phyloP scores from a whole-genome alignment of 1,140 invertebrate species.

The Calephelis nemesis region DNA sequence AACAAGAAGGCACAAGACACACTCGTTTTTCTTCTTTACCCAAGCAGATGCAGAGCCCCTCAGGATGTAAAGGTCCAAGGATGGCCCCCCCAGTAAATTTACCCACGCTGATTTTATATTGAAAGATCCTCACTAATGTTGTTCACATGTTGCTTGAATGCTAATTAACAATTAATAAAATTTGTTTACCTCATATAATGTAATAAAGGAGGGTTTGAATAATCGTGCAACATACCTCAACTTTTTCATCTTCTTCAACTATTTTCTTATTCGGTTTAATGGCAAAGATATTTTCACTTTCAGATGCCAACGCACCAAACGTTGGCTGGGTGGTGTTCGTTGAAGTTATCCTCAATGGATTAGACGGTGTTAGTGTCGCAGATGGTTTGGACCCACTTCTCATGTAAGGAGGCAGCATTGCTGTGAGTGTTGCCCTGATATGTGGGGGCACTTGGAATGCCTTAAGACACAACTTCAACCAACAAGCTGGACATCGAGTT shows the following conservation, averaged over 20 bases:
- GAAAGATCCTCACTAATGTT: too few relatives aligned
- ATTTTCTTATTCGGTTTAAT: conserved; percentile 54
- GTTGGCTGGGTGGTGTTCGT: conserved; percentile 44
- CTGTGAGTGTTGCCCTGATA: conserved; percentile 82
- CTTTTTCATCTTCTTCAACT: conserved; percentile 55
- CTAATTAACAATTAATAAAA: too few relatives aligned
- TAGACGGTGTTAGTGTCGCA: conserved; percentile 45
- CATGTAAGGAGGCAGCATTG: conserved; percentile 81
- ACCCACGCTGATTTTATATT: too few relatives aligned
- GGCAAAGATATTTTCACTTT: conserved; percentile 62
- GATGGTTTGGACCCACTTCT: conserved; percentile 50
- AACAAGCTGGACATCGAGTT: conserved; percentile 90
- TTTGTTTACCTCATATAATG: too few relatives aligned
- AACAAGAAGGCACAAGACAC: too few relatives aligned
- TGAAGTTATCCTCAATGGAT: conserved; percentile 50
- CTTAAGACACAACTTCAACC: conserved; percentile 90
- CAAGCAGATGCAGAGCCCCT: too few relatives aligned
- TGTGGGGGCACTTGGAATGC: conserved; percentile 87
- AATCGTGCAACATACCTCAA: conserved; percentile 41
- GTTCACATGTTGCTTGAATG: too few relatives aligned
- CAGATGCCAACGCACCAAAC: conserved; percentile 50
- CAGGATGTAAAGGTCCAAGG: too few relatives aligned
- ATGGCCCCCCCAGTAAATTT: too few relatives aligned
- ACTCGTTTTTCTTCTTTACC: too few relatives aligned
- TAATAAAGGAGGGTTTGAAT: too few relatives aligned